Base-by-base conservation (phyloP, 92 coral and sea anemone genomes). In the Paramuricea clavata region DNA sequence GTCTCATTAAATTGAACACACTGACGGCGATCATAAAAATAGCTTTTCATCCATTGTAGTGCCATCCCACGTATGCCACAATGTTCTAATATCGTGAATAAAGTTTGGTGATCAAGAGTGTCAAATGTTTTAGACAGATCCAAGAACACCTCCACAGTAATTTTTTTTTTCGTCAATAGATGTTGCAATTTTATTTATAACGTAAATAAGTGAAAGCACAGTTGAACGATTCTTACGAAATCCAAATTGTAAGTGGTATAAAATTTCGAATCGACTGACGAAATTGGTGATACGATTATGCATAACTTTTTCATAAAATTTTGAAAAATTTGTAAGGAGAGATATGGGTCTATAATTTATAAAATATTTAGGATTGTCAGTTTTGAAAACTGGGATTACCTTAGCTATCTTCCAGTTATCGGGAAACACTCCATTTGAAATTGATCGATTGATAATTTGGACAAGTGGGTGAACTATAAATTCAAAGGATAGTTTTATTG, bases 101-200 rank as follows among this genome's bases (percentile, higher is more conserved):
- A 84, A 52, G 74, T 88, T n/a, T n/a, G n/a, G n/a, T n/a, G n/a
- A 25, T 65, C 52, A 83, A 74, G 57, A 42, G 89, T 86, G 77
- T 86, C 89, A 75, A 81, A 83, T 44, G 92, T 88, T 54, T 83
- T n/a, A n/a, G n/a, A n/a, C n/a, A n/a, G n/a, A n/a, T n/a, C n/a
- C n/a, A n/a, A n/a, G n/a, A n/a, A n/a, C 83, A 21, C n/a, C n/a
- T n/a, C n/a, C n/a, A n/a, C n/a, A n/a, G n/a, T n/a, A n/a, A n/a
- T n/a, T n/a, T n/a, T n/a, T n/a, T n/a, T n/a, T n/a, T n/a, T n/a
- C n/a, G n/a, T n/a, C n/a, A n/a, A n/a, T n/a, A n/a, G n/a, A n/a
- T n/a, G n/a, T n/a, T n/a, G n/a, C n/a, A n/a, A n/a, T n/a, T n/a
- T n/a, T n/a, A n/a, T n/a, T n/a, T n/a, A n/a, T n/a, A n/a, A n/a